Base-by-base conservation (phyloP, 2,888 invertebrate species). In the Eurois occulta region DNA sequence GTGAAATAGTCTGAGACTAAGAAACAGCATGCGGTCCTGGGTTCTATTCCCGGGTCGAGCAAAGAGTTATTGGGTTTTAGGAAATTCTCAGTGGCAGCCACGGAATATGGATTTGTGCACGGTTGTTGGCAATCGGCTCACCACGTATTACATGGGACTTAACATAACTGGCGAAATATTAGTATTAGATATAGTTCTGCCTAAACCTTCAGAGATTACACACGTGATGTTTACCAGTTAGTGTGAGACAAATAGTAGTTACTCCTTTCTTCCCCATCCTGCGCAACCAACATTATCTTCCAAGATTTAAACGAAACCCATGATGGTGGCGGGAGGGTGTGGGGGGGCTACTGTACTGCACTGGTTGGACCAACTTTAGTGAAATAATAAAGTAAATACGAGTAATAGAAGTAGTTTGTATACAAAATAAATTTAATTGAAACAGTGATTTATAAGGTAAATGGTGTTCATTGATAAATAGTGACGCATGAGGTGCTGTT, bases 401-500 rank as follows among this genome's bases (percentile, higher is more conserved):
- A 58, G n/a, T 35, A 38, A 2, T 21, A 41, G n/a, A 41, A 16
- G 41, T 74, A 32, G 18, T 60, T 65, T 70, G 70, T 67, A 5
- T 79, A 68, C 70, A 60, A 65, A 60, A n/a, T 77, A n/a, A 58
- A 52, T 64, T 66, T 13, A n/a, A 32, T 21, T 13, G 24, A n/a
- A 38, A 38, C 70, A 55, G 41, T 58, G 46, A 43, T 69, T 83
- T 64, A 74, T 58, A n/a, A 73, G 69, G 66, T 62, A 78, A 82
- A 81, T 32, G n/a, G 38, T 48, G 11, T 46, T 67, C 55, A 67
- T 67, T 81, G 48, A 67, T 76, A 58, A 65, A 80, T 58, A 52
- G n/a, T 81, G 71, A 72, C 82, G 70, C 35, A 71, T 58, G 46
- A 7, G 4, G 5, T n/a, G 21, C 1, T 65, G 64, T 60, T 67